These are phyloP conservation scores for Drosophila pruinosa DNA, from an alignment of 1,140 invertebrate species.

Conservation along the genomic window DNA sequence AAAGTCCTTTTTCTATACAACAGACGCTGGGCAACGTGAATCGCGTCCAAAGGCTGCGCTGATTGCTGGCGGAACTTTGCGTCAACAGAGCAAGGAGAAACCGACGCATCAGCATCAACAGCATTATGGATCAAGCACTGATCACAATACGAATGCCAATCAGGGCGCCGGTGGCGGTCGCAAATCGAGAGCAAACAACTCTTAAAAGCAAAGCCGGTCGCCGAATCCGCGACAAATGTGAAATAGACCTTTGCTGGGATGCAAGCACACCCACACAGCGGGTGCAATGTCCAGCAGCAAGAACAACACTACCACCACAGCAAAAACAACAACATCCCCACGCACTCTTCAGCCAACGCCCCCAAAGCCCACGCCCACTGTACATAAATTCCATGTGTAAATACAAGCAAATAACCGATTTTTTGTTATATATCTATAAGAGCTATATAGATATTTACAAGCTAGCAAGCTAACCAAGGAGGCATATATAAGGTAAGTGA, in stretches of 20 bases:
- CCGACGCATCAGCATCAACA: constrained; percentile 44
- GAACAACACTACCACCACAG: neutral
- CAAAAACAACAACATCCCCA: neutral
- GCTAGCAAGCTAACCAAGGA: constrained; percentile 68
- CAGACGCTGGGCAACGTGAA: constrained; percentile 47
- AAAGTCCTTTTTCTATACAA: neutral
- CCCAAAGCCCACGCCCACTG: constrained; percentile 20
- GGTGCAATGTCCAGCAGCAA: neutral
- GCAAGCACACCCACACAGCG: neutral
- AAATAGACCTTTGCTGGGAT: constrained; percentile 29
- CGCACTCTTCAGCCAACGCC: neutral
- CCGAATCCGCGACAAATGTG: constrained; percentile 42
- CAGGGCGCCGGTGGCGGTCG: constrained; percentile 46
- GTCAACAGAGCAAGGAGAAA: constrained; percentile 69
- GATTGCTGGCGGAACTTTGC: constrained; percentile 44
- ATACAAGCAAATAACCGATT: constrained; percentile 53
- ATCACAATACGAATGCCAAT: constrained; percentile 60
- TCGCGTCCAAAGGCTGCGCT: constrained; percentile 51
- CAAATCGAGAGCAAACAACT: constrained; percentile 66
- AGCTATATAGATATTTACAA: constrained; percentile 69
- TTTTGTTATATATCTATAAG: constrained; percentile 75
- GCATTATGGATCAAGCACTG: constrained; percentile 47
- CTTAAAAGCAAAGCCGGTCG: constrained; percentile 51
- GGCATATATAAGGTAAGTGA: constrained; percentile 65
- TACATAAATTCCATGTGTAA: constrained; percentile 78